A percentile compares a stretch with the other conserved stretches of the same genome.
phyloP scores from a whole-genome alignment of 2,113 vertebrate genomes.

The Taxidea taxus region DNA sequence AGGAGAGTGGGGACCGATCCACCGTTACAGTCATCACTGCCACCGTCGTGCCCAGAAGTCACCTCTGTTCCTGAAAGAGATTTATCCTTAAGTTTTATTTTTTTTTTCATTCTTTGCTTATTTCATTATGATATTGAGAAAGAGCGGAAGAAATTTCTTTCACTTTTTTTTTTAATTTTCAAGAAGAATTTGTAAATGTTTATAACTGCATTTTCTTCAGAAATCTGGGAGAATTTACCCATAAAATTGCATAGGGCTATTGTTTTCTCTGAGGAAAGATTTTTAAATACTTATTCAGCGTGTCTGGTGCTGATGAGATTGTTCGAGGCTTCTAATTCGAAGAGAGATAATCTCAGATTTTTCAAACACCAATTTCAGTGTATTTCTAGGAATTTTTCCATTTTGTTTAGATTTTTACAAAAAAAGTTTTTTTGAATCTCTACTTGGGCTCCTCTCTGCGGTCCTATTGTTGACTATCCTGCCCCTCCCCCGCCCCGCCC shows the following conservation, averaged over 20 bases:
- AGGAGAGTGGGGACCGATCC: accelerated
- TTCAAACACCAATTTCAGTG: neutral
- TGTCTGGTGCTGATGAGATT: neutral
- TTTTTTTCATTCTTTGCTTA: neutral
- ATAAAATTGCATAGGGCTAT: neutral
- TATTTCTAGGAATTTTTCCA: neutral
- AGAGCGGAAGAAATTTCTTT: too few species aligned
- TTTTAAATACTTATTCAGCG: neutral
- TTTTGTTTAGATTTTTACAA: neutral
- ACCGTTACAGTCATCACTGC: accelerated
- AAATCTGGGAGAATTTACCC: neutral
- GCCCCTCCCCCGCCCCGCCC: accelerated
- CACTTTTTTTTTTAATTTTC: neutral
- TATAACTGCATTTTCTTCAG: neutral
- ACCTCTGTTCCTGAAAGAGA: neutral
- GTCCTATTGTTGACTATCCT: accelerated
- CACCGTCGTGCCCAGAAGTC: neutral
- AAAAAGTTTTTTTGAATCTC: neutral
- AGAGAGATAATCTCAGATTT: neutral
- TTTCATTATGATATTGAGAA: neutral
- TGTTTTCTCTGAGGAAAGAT: neutral
- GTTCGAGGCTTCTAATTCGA: neutral
- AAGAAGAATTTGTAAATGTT: neutral
- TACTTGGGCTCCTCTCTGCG: accelerated
- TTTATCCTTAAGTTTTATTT: neutral